Percentiles rank a stretch among this genome's conserved stretches.
phyloP scores from a whole-genome alignment of 2,113 vertebrate species.

The Bubo blakistoni region DNA sequence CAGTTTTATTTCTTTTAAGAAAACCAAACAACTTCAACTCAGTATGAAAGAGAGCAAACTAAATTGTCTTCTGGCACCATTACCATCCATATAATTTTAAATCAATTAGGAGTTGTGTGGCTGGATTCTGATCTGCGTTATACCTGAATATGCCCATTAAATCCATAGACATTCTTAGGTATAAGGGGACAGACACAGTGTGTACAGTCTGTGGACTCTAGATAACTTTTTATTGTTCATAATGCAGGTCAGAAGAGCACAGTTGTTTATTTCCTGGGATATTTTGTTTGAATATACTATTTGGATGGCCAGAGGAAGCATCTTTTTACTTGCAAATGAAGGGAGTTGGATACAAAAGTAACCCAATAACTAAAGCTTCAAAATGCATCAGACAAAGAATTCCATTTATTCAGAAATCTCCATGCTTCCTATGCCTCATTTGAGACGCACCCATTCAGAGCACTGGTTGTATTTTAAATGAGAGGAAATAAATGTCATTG shows the following conservation, averaged over 20 bases:
- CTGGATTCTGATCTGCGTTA: neutral
- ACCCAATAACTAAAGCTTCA: neutral
- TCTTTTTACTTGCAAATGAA: neutral
- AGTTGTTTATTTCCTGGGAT: neutral
- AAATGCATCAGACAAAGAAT: neutral
- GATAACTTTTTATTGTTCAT: neutral
- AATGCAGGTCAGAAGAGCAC: neutral
- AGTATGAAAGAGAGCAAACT: slow-evolving; percentile 55
- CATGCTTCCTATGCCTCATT: neutral
- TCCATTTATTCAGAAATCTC: neutral
- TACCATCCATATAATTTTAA: slow-evolving; percentile 29
- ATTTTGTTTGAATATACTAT: neutral
- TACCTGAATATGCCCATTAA: slow-evolving; percentile 7
- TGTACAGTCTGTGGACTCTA: neutral
- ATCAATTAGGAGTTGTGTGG: slow-evolving; percentile 25
- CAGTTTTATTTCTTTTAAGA: slow-evolving; percentile 65
- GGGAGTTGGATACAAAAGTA: neutral
- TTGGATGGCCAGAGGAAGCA: neutral
- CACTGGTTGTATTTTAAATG: neutral
- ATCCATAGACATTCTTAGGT: neutral
- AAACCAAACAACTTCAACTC: slow-evolving; percentile 64
- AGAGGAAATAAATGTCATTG: neutral
- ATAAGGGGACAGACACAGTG: neutral
- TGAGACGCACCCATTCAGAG: neutral
- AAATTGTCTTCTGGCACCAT: slow-evolving; percentile 46